phyloP scores from a whole-genome alignment of 1,140 invertebrate species.

The Heliconius congener region DNA sequence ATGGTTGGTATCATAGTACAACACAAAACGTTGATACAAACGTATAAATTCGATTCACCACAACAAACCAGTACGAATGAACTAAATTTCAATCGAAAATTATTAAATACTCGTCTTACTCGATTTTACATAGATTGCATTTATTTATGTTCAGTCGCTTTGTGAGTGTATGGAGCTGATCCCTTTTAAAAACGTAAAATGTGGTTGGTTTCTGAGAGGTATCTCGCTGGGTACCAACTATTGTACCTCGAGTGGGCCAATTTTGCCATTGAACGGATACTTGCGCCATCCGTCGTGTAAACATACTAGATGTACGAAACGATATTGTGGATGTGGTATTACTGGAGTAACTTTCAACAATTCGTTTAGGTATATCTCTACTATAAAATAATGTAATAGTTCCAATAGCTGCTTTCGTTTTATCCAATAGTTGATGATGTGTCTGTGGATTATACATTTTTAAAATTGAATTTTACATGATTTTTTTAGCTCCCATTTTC shows the following conservation, averaged over 20 bases:
- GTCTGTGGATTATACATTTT: too few relatives aligned
- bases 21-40: too few relatives aligned
- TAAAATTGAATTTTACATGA: too few relatives aligned
- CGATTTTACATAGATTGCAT: not conserved
- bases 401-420: too few relatives aligned
- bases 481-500: too few relatives aligned
- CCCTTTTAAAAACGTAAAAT: constrained; percentile 48
- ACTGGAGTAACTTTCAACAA: not conserved
- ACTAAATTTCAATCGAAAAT: not conserved
- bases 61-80: too few relatives aligned
- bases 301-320: constrained; percentile 48
- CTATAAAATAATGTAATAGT: too few relatives aligned
- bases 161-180: not conserved
- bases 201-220: constrained; percentile 54
- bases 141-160: not conserved
- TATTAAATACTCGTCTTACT: not conserved
- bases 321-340: constrained; percentile 49
- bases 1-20: too few relatives aligned
- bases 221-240: constrained; percentile 54
- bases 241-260: constrained; percentile 73
- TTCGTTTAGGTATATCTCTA: not conserved
- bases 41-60: too few relatives aligned
- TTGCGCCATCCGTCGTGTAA: constrained; percentile 70
- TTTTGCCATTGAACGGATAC: constrained; percentile 67
- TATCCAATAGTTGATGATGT: too few relatives aligned